Evolutionary conservation across 2,888 invertebrate genomes (phyloP), one percentile per base, ranked within the genome.

Genomic region (Alsophila aescularia): DNA sequence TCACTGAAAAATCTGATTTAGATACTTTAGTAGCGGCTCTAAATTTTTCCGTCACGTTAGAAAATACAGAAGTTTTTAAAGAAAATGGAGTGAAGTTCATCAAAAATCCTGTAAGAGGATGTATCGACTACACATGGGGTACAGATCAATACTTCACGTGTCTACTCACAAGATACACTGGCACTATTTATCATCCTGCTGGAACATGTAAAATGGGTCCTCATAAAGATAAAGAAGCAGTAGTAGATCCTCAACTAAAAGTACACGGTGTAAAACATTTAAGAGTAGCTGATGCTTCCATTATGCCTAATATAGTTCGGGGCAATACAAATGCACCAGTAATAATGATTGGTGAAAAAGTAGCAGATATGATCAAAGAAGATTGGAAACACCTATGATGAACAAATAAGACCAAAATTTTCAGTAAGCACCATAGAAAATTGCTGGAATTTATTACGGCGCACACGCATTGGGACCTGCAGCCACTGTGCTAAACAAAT

Each of bases 311-410:
- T 9, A 94, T 97, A 45, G 93, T 96, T 4, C 94, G 96, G 63
- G 96, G 95, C 0, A 97, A 97, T 76, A 96, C 96, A 0, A 96
- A 96, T 74, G 97, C 96, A 0, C 95, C 96, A 0, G 93, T 94
- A 0, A 95, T 97, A 14, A 97, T 97, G 97, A 96, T 97, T 43
- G 97, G 94, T 0, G 97, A 97, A 41, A 87, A 87, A 64, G 78
- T 71, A 1, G 72, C 87, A 9, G 81, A 85, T 62, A 81, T 87
- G 75, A 79, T 87, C 1, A 87, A 87, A 59, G 76, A 82, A 60
- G 83, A 85, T 60, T 87, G 87, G 87, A 54, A 62, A 37, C 56
- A 81, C 90, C 18, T 29, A 21, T 29, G 12, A n/a, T 24, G 24
- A 24, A 4, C 13, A 9, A 18, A 16, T 9, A 36, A 15, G 10